A percentile compares a stretch with the other conserved stretches of the same genome.
Conservation (phyloP, 2,888 invertebrate genomes). For the Seira ritae region DNA sequence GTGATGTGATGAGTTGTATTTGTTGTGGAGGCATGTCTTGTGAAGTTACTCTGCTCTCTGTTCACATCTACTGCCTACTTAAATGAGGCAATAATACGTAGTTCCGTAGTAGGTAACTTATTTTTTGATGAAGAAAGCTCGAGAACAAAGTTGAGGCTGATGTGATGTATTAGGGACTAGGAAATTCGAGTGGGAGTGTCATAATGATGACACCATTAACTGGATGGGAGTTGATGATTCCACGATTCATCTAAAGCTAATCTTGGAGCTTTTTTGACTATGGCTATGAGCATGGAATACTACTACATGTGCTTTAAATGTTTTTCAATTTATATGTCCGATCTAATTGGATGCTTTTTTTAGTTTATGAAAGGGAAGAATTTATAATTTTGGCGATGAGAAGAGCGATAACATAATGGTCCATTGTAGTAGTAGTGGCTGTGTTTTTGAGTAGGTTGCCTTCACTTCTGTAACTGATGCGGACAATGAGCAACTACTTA, state of each 20-base stretch:
- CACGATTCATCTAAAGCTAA: too few species aligned
- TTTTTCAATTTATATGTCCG: not conserved
- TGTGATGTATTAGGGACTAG: not conserved
- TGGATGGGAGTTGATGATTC: not conserved
- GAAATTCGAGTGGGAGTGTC: constrained; percentile 41
- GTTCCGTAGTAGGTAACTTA: not conserved
- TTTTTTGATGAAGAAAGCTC: not conserved
- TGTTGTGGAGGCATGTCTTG: not conserved
- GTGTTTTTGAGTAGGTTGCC: not conserved
- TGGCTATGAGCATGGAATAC: constrained; percentile 23
- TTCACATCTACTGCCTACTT: not conserved
- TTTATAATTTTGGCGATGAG: not conserved
- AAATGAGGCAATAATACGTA: not conserved
- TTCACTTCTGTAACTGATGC: too few species aligned
- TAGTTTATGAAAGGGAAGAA: not conserved
- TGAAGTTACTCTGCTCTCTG: not conserved
- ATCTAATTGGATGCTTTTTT: not conserved
- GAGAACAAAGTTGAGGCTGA: not conserved
- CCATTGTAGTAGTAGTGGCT: not conserved
- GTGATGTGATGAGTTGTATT: constrained; percentile 9
- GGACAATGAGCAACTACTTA: too few species aligned
- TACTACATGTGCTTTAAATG: too few species aligned
- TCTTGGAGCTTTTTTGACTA: too few species aligned
- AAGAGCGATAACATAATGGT: too few species aligned
- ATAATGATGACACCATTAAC: not conserved